Evolutionary conservation across 2,797 vertebrate genomes (phyloP).

Genomic region (Tympanoctomys barrerae): DNA sequence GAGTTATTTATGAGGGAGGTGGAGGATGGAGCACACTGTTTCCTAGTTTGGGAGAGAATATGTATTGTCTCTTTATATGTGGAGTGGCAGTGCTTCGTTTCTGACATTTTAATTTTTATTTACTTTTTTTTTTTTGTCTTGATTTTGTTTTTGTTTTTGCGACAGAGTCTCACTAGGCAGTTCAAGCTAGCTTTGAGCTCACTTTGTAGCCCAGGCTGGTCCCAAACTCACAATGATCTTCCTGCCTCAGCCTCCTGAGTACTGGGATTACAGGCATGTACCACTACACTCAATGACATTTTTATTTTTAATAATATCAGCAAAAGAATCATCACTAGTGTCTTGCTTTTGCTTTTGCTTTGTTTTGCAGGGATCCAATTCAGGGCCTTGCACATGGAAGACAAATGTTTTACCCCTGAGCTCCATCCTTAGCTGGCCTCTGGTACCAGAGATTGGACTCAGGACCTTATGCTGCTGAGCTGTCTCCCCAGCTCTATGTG

Average conservation of each 20-base stretch:
- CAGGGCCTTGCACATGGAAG: neutral
- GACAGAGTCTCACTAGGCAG: too few relatives aligned
- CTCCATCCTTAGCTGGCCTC: neutral
- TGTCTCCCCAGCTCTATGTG: neutral
- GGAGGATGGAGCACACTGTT: neutral
- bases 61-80: neutral
- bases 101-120: neutral
- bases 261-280: too few relatives aligned
- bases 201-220: too few relatives aligned
- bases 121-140: too few relatives aligned
- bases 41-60: neutral
- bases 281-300: neutral
- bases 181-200: too few relatives aligned
- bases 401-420: neutral
- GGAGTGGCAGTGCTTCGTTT: neutral
- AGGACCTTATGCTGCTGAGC: too few relatives aligned
- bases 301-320: neutral
- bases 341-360: neutral
- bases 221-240: too few relatives aligned
- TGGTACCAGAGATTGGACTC: neutral
- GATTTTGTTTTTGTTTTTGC: too few relatives aligned
- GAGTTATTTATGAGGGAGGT: neutral
- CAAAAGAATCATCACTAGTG: neutral
- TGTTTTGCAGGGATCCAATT: too few relatives aligned
- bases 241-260: too few relatives aligned